phyloP scores from a whole-genome alignment of 2,113 vertebrate genomes.

The Sander lucioperca region DNA sequence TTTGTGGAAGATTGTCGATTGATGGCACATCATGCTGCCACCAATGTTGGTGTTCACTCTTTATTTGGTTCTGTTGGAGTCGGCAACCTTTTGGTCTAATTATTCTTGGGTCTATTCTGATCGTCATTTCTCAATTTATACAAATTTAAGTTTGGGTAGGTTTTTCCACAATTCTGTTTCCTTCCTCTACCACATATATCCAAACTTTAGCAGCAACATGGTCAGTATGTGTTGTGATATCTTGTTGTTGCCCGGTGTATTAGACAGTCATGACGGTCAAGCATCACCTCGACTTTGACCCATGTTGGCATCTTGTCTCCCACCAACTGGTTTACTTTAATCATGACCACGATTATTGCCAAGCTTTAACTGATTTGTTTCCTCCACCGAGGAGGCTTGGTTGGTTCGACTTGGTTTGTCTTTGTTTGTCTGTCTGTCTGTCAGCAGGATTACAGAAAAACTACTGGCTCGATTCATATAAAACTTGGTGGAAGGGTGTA shows the following conservation, averaged over 20 bases:
- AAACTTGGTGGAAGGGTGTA: too few species aligned
- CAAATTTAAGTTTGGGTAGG: not conserved
- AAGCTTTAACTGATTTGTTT: not conserved
- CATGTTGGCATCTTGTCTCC: not conserved
- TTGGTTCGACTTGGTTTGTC: too few species aligned
- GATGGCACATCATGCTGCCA: not conserved
- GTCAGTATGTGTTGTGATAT: not conserved
- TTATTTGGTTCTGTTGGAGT: not conserved
- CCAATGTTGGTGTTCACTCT: not conserved
- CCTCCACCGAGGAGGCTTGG: too few species aligned
- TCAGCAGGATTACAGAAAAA: too few species aligned
- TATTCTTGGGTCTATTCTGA: not conserved
- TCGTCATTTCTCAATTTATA: not conserved
- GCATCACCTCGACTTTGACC: not conserved
- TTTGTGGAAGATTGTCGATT: not conserved
- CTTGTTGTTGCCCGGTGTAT: not conserved
- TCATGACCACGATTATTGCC: not conserved
- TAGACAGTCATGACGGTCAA: not conserved
- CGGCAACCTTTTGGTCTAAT: not conserved
- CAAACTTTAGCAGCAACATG: not conserved
- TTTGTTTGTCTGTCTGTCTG: too few species aligned
- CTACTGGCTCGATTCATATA: too few species aligned
- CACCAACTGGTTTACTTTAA: not conserved
- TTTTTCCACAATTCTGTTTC: too few species aligned
- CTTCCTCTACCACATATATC: not conserved